Base-by-base conservation (phyloP, 2,113 vertebrate genomes). In the Neomonachus schauinslandi region DNA sequence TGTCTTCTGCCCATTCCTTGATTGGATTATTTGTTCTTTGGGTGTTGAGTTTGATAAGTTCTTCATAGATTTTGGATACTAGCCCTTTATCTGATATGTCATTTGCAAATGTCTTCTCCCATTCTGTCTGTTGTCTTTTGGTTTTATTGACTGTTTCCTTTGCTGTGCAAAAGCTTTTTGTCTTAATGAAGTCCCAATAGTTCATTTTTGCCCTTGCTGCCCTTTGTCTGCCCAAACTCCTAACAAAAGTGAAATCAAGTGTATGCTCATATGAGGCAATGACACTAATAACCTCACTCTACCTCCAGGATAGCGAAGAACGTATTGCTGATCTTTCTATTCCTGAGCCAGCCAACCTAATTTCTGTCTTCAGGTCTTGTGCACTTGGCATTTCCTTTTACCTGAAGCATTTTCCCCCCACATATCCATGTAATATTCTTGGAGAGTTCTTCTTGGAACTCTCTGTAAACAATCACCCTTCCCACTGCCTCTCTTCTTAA, bases 351-450 rank as follows among this genome's bases (percentile, higher is more conserved):
- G 55, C 18, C 31, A 63, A 5, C 16, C 2, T 72, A 16, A 26
- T 19, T 72, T 26, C 42, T 22, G 57, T 28, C 28, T 49, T 36
- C 31, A 39, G 36, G 22, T 15, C 67, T 31, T 77, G 5, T 36
- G 49, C 18, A 22, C 13, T n/a, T 59, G 69, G 69, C 8, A 9
- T 2, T 46, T 19, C 76, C 36, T 83, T 82, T 51, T 26, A 18
- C 67, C 31, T 8, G 11, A 76, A 49, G 9, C 2, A 4, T 13
- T 36, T 51, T 13, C 21, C 2, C n/a, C 18, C 0, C 33, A 10
- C 1, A 24, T 21, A 53, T 9, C 72, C 24, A 5, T 1, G 4
- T 24, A 10, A 12, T 21, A 26, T 55, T 15, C 15, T 72, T 16
- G 46, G 11, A 36, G 28, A 63, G 18, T 24, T 31, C 26, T 46